Evolutionary conservation across 2,888 invertebrate genomes (phyloP), one percentile per base, ranked within the genome.

Genomic region (Schizaphis graminum): DNA sequence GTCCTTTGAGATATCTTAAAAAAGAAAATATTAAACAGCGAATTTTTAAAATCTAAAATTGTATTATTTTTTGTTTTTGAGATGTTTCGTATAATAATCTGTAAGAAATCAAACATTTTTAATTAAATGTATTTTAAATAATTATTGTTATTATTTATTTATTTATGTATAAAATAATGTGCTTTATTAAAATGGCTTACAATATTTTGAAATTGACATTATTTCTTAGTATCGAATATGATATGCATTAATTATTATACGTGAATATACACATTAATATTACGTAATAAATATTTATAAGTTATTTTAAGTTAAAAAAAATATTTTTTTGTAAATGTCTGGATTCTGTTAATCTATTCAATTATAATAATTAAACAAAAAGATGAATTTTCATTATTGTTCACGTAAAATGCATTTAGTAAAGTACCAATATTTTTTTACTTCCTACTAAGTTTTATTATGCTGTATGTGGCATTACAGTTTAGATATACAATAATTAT

Each of bases 31-130:
- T 44, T 21, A 16, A 1, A 21, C n/a, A 21, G 47, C 0, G 10
- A 57, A 47, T 44, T 85, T 86, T 86, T n/a, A 47, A 86, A 16
- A 86, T 28, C 28, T 47, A 86, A 44, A 86, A 86, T 86, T 86
- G 26, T 47, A 86, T 86, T 28, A 28, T 28, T 44, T 86, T 47
- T 47, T 77, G 21, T 77, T 35, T 67, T 35, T 2, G 7, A 77
- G 16, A 77, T n/a, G 16, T n/a, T 67, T 67, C 13, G 13, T 67
- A n/a, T 16, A 67, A 67, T 67, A 77, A 35, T 35, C 35, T 35
- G 67, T 35, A 21, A 5, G 7, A 35, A 77, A 35, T 35, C n/a
- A 35, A 77, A 35, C 7, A 77, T 67, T 67, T 67, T 2, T 44
- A 44, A 11, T 10, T 11, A 61, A 67, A n/a, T 67, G 13, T 5